Percentiles rank a stretch among this genome's conserved stretches.
phyloP scores from a whole-genome alignment of 2,888 invertebrate genomes.

The Antheraea yamamai region DNA sequence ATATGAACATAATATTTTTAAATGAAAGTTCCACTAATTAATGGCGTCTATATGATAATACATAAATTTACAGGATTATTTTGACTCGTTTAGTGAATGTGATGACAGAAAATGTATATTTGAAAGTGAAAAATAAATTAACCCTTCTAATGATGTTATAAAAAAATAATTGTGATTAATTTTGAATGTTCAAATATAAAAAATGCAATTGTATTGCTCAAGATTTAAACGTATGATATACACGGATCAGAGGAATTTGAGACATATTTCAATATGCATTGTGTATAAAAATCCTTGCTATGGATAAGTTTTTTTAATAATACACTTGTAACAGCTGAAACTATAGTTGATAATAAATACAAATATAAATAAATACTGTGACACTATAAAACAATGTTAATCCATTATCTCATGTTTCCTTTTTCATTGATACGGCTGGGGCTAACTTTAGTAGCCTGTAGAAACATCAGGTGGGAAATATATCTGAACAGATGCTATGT shows the following conservation, averaged over 20 bases:
- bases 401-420: not conserved
- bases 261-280: not conserved
- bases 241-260: not conserved
- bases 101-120: not conserved
- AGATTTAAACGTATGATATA: not conserved
- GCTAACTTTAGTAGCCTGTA: not conserved
- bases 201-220: not conserved
- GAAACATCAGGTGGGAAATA: not conserved
- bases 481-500: conserved; percentile 8
- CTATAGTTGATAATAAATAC: not conserved
- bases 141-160: not conserved
- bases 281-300: not conserved
- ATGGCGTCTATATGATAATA: not conserved
- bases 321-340: not conserved
- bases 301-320: not conserved
- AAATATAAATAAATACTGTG: conserved; percentile 4
- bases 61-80: not conserved
- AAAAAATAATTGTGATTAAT: not conserved
- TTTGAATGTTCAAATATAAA: not conserved
- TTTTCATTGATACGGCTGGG: not conserved
- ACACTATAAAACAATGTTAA: conserved; percentile 4
- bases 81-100: not conserved
- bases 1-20: not conserved
- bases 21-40: not conserved
- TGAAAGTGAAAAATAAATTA: not conserved